Evolutionary conservation across 2,797 vertebrate genomes (phyloP).

Genomic region (Coregonus suidteri): DNA sequence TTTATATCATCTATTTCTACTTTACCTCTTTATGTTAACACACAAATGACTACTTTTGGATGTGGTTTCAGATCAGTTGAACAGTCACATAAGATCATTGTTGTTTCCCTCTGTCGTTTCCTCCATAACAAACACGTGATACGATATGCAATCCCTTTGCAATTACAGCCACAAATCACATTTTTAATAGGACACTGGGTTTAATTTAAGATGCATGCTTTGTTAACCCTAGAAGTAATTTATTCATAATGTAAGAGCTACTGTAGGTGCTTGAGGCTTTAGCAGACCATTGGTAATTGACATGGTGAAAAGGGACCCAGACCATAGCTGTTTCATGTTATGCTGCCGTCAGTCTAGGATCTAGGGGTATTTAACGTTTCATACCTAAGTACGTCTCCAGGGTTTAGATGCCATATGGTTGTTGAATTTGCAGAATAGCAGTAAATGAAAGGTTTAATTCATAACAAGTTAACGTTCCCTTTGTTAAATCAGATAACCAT

Average conservation of each 20-base stretch:
- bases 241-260: conserved; percentile 33
- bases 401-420: conserved; percentile 29
- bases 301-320: conserved; percentile 39
- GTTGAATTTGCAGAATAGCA: background rate
- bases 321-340: conserved; percentile 29
- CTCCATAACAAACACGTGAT: background rate
- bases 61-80: background rate
- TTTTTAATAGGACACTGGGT: conserved; percentile 60
- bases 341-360: conserved; percentile 20
- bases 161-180: conserved; percentile 59
- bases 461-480: background rate
- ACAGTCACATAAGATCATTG: background rate
- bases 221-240: conserved; percentile 51
- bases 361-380: conserved; percentile 11
- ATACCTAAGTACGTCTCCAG: conserved; percentile 16
- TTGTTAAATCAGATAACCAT: background rate
- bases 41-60: background rate
- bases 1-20: background rate
- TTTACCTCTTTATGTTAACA: background rate
- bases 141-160: conserved; percentile 16
- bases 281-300: conserved; percentile 54
- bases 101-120: background rate
- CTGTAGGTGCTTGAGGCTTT: conserved; percentile 30
- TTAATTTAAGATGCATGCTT: conserved; percentile 55
- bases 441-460: background rate